Evolutionary conservation across 30 jellyfish, hydroid and myxozoan species (phyloP).

Genomic region (Pelagia noctiluca): DNA sequence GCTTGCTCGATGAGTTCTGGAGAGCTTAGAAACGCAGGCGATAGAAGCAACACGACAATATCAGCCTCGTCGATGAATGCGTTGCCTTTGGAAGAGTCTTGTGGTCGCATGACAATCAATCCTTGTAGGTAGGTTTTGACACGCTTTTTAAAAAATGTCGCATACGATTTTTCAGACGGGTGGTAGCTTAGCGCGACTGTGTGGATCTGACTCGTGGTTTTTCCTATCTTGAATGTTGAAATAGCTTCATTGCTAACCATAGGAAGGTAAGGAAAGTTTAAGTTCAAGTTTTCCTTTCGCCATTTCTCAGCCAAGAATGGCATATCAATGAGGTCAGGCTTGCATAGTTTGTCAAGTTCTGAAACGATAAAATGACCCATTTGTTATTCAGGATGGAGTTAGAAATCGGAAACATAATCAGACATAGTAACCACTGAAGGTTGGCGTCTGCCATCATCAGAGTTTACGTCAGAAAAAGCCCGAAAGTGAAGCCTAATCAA

Average conservation of each 20-base stretch:
- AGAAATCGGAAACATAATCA: too few species aligned
- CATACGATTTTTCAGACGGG: constrained; percentile 7
- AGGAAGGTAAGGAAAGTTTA: constrained; percentile 32
- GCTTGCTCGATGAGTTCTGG: constrained; percentile 62
- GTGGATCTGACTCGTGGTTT: not conserved
- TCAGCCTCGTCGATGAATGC: constrained; percentile 59
- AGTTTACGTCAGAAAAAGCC: too few species aligned
- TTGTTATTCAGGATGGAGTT: not conserved
- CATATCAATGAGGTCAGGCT: not conserved
- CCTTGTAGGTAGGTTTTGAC: not conserved
- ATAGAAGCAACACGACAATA: constrained; percentile 33
- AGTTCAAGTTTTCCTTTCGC: constrained; percentile 5
- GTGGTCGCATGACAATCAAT: constrained; percentile 30
- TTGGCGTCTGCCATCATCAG: too few species aligned
- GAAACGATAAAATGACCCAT: not conserved
- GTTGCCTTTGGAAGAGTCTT: constrained; percentile 43
- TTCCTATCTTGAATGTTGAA: not conserved
- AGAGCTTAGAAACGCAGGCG: constrained; percentile 47
- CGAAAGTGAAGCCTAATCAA: too few species aligned
- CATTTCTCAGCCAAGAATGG: constrained; percentile 13
- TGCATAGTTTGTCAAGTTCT: constrained; percentile 42
- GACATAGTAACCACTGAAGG: not conserved
- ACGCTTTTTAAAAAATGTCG: constrained; percentile 34
- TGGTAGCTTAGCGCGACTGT: constrained; percentile 48
- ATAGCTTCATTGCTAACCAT: constrained; percentile 15